Conservation (phyloP, 2,888 invertebrate genomes). For the Shargacucullia verbasci region DNA sequence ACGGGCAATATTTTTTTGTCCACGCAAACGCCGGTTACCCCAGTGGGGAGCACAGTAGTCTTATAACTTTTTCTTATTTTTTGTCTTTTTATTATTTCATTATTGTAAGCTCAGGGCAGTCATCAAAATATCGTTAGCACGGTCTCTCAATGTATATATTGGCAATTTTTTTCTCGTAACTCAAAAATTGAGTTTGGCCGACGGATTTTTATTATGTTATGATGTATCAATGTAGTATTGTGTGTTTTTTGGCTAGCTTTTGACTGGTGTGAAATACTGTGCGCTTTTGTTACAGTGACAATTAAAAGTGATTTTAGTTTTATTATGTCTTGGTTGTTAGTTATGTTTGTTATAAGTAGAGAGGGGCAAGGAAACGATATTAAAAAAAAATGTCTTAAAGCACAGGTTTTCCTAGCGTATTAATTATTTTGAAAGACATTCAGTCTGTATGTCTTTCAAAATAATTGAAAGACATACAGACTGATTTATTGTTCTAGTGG, state of each 20-base stretch:
- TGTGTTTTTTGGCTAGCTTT: conserved; percentile 45
- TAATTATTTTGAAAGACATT: no score
- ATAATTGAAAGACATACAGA: no score
- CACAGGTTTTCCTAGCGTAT: no score
- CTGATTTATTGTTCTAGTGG: no score
- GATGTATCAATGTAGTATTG: conserved; percentile 67
- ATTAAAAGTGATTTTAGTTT: conserved; percentile 56
- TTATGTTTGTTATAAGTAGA: conserved; percentile 39
- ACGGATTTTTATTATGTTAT: conserved; percentile 66
- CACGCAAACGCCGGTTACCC: conserved; percentile 49
- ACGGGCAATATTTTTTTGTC: conserved; percentile 41
- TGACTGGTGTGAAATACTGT: conserved; percentile 62
- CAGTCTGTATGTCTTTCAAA: no score
- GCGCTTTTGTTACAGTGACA: conserved; percentile 56
- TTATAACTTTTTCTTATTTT: conserved; percentile 65
- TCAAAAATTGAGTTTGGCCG: conserved; percentile 74
- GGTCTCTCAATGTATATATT: conserved; percentile 75
- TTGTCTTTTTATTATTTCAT: conserved; percentile 80
- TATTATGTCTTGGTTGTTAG: conserved; percentile 43
- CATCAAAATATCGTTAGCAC: conserved; percentile 87
- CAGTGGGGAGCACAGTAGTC: conserved; percentile 65
- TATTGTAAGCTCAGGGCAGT: conserved; percentile 74
- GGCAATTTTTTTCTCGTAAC: conserved; percentile 83
- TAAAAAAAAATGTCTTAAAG: no score
- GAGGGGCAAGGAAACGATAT: neutral